A percentile compares a stretch with the other conserved stretches of the same genome.
phyloP scores from a whole-genome alignment of 2,113 vertebrate genomes.

The Pteropus alecto region DNA sequence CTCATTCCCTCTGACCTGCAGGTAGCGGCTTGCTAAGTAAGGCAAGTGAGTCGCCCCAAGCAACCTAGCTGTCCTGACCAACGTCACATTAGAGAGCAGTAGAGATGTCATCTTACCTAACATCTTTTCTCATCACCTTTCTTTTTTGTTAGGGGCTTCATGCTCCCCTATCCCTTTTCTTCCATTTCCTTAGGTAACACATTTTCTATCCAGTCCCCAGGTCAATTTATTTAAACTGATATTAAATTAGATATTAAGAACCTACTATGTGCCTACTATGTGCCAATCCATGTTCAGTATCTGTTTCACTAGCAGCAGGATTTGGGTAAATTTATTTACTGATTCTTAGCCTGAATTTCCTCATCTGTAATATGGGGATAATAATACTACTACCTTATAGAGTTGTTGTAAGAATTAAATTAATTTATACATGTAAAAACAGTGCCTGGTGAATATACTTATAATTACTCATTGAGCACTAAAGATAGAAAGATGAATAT shows the following conservation, averaged over 20 bases:
- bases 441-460: not conserved
- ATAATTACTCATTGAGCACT: not conserved
- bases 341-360: not conserved
- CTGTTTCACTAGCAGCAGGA: not conserved
- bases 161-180: not conserved
- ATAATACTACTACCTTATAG: not conserved
- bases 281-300: not conserved
- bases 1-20: not conserved
- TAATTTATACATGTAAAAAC: not conserved
- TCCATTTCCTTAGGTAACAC: not conserved
- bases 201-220: not conserved
- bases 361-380: not conserved
- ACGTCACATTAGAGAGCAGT: not conserved
- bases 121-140: not conserved
- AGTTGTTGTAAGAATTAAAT: not conserved
- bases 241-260: not conserved
- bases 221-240: not conserved
- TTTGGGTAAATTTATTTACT: not conserved
- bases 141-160: not conserved
- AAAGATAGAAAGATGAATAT: not conserved
- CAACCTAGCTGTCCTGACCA: not conserved
- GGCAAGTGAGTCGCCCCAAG: not conserved
- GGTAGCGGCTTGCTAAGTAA: not conserved
- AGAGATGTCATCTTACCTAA: not conserved
- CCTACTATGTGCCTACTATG: not conserved